A percentile compares a stretch with the other conserved stretches of the same genome.
phyloP scores from a whole-genome alignment of 2,888 invertebrate species.

The Acanthosepion lycidas region DNA sequence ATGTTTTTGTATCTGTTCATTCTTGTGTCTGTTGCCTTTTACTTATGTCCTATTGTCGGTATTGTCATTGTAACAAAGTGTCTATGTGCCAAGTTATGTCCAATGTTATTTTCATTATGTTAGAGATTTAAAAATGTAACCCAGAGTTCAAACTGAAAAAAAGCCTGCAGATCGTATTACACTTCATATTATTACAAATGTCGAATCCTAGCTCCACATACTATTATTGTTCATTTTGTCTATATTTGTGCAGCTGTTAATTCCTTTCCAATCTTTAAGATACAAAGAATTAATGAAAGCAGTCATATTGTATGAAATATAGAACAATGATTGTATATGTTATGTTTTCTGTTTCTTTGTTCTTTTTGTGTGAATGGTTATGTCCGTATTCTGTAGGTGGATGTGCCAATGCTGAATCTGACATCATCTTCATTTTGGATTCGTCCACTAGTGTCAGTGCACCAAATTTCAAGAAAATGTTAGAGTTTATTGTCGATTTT shows the following conservation, averaged over 20 bases:
- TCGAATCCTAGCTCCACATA: no score
- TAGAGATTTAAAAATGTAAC: no score
- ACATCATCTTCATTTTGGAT: conserved; percentile 68
- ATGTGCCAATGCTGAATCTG: conserved; percentile 53
- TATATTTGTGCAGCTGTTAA: no score
- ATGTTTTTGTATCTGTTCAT: background rate
- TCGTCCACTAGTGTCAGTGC: conserved; percentile 66
- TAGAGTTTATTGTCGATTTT: conserved; percentile 59
- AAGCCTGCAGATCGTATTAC: no score
- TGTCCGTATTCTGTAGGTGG: conserved; percentile 44
- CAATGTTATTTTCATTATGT: no score
- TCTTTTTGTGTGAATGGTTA: background rate
- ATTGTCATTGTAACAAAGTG: background rate
- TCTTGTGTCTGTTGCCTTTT: background rate
- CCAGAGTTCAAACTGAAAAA: no score
- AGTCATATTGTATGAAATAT: no score
- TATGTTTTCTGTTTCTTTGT: background rate
- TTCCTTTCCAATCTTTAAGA: no score
- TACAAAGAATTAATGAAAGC: no score
- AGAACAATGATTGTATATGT: background rate
- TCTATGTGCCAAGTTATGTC: background rate
- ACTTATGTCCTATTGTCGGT: background rate
- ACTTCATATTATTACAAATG: no score
- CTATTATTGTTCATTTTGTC: no score
- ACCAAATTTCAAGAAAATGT: conserved; percentile 61